These are phyloP conservation scores for Gasterosteus aculeatus DNA, from an alignment of 2,113 vertebrate species.

Conservation along the genomic window DNA sequence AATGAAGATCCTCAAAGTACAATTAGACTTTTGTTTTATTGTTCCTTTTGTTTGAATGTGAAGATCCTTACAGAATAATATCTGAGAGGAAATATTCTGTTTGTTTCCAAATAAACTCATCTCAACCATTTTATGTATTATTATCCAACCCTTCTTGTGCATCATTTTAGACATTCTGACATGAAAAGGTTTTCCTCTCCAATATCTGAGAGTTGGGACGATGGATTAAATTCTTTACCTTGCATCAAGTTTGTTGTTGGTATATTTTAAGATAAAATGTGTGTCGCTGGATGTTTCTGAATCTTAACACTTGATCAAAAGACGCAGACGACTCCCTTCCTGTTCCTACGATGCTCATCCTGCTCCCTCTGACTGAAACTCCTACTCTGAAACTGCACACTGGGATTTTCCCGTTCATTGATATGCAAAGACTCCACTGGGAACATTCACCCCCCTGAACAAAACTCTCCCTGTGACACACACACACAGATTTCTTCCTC, in stretches of 20 bases:
- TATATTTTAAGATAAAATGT: neutral
- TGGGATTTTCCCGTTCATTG: slow-evolving; percentile 24
- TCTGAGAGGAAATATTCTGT: slow-evolving; percentile 48
- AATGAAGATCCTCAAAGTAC: slow-evolving; percentile 13
- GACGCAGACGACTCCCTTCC: slow-evolving; percentile 5
- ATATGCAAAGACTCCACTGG: slow-evolving; percentile 45
- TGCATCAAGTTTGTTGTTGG: neutral
- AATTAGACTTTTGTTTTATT: slow-evolving; percentile 15
- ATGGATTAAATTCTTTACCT: neutral
- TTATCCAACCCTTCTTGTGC: slow-evolving; percentile 37
- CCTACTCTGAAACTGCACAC: neutral
- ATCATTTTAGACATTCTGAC: slow-evolving; percentile 42
- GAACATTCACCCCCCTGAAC: slow-evolving; percentile 51
- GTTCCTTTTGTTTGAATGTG: slow-evolving; percentile 35
- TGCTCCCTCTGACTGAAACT: slow-evolving; percentile 12
- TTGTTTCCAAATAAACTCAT: slow-evolving; percentile 73
- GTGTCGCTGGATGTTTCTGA: neutral
- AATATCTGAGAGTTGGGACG: neutral
- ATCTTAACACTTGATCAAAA: neutral
- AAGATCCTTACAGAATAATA: slow-evolving; percentile 15
- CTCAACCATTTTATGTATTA: slow-evolving; percentile 43
- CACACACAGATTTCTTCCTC: slow-evolving; percentile 20
- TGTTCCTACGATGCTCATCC: slow-evolving; percentile 8
- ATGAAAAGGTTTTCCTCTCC: slow-evolving; percentile 7
- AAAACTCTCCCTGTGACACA: slow-evolving; percentile 34